Evolutionary conservation across 2,113 vertebrate species (phyloP).

Genomic region (Pachyramphus minor): DNA sequence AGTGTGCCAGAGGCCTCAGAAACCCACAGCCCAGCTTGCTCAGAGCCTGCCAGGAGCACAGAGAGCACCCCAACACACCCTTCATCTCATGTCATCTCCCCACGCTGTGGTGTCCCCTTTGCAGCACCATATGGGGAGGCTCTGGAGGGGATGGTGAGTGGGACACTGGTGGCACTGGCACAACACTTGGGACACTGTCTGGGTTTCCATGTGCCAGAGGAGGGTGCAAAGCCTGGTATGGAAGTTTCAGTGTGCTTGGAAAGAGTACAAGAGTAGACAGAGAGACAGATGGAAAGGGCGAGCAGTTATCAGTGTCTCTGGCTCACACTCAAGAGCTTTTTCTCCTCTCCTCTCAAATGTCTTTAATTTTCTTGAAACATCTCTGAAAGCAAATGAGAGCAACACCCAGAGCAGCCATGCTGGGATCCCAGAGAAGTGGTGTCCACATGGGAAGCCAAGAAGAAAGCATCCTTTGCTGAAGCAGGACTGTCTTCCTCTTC

Average conservation of each 20-base stretch:
- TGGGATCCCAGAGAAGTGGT: neutral
- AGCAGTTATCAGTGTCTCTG: constrained; percentile 28
- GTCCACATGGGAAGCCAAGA: neutral
- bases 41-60: neutral
- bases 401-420: neutral
- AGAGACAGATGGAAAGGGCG: constrained; percentile 37
- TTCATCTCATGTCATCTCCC: neutral
- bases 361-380: neutral
- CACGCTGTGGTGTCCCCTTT: neutral
- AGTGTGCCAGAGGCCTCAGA: neutral
- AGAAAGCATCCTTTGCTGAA: neutral
- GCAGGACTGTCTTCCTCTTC: neutral
- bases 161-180: neutral
- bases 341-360: neutral
- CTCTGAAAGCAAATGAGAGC: neutral
- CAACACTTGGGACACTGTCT: neutral
- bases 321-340: neutral
- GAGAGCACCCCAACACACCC: neutral
- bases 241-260: neutral
- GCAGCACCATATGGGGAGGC: neutral
- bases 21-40: neutral
- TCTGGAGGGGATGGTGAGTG: neutral
- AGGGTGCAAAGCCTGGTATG: neutral
- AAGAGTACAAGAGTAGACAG: neutral
- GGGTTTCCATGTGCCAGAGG: fast-evolving